Evolutionary conservation across 1,140 invertebrate genomes (phyloP).

Genomic region (Drosophila leontia): DNA sequence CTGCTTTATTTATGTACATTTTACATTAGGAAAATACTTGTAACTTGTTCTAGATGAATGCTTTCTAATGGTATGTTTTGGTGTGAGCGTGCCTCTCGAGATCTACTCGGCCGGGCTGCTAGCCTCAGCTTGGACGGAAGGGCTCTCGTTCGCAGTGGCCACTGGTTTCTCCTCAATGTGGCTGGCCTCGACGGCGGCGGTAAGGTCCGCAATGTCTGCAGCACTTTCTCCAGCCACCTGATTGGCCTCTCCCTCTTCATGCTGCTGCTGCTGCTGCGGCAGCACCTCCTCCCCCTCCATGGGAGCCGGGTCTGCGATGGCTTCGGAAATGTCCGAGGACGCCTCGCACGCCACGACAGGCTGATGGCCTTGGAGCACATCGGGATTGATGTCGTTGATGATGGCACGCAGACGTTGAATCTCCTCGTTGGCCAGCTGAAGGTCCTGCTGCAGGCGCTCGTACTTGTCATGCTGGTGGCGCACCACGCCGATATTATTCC

Average conservation of each 20-base stretch:
- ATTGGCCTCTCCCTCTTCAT: background rate
- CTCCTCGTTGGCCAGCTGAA: constrained; percentile 71
- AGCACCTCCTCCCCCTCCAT: background rate
- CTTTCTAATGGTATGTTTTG: constrained; percentile 58
- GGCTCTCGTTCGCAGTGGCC: background rate
- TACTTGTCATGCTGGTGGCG: constrained; percentile 73
- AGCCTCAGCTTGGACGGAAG: constrained; percentile 66
- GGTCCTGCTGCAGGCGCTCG: constrained; percentile 72
- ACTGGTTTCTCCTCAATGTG: constrained; percentile 49
- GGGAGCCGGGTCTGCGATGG: background rate
- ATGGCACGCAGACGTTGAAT: constrained; percentile 72
- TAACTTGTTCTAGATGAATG: constrained; percentile 55
- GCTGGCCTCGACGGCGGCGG: constrained; percentile 43
- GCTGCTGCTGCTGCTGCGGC: background rate
- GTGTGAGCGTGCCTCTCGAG: constrained; percentile 21
- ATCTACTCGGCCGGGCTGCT: constrained; percentile 47
- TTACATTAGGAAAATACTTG: constrained; percentile 67
- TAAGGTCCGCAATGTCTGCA: constrained; percentile 24
- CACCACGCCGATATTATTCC: constrained; percentile 86
- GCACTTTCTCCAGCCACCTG: constrained; percentile 6
- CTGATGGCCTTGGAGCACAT: constrained; percentile 49
- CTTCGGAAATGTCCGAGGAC: constrained; percentile 32
- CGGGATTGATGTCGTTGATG: constrained; percentile 71
- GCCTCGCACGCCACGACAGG: constrained; percentile 12
- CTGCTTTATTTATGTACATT: constrained; percentile 50